Conservation (phyloP, 1,140 invertebrate genomes). For the Drosophila setifemur region DNA sequence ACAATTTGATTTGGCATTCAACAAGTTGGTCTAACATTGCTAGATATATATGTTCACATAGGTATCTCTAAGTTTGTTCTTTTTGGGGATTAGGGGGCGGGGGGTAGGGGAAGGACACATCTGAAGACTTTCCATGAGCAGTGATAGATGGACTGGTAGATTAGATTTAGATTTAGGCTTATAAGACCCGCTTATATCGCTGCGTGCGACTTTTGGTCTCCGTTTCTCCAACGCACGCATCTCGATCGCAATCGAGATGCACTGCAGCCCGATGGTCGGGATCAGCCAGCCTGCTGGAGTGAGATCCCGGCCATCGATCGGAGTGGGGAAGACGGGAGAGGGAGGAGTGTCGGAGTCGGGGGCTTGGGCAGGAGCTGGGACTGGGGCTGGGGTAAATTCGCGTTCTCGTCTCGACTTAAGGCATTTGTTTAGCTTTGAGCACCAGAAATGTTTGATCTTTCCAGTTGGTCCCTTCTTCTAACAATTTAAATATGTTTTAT, state of each 20-base stretch:
- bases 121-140: slow-evolving; percentile 24
- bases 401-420: slow-evolving; percentile 55
- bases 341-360: slow-evolving; percentile 7
- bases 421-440: slow-evolving; percentile 61
- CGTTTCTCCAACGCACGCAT: slow-evolving; percentile 17
- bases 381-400: slow-evolving; percentile 77
- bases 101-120: slow-evolving; percentile 4
- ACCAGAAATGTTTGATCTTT: slow-evolving; percentile 60
- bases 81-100: slow-evolving; percentile 1
- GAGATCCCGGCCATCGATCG: slow-evolving; percentile 23
- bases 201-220: slow-evolving; percentile 62
- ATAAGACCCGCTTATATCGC: slow-evolving; percentile 81
- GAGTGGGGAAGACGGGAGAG: slow-evolving; percentile 2
- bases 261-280: slow-evolving; percentile 5
- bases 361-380: slow-evolving; percentile 27
- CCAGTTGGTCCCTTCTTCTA: slow-evolving; percentile 38
- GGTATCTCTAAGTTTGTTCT: slow-evolving; percentile 73
- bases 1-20: slow-evolving; percentile 75
- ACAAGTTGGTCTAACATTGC: slow-evolving; percentile 71
- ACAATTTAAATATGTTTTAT: slow-evolving; percentile 38
- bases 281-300: slow-evolving; percentile 77
- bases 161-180: slow-evolving; percentile 55
- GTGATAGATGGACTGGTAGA: slow-evolving; percentile 31
- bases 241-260: slow-evolving; percentile 14
- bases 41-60: slow-evolving; percentile 38